Conservation (phyloP, 1,140 invertebrate genomes). For the Penaeus chinensis region DNA sequence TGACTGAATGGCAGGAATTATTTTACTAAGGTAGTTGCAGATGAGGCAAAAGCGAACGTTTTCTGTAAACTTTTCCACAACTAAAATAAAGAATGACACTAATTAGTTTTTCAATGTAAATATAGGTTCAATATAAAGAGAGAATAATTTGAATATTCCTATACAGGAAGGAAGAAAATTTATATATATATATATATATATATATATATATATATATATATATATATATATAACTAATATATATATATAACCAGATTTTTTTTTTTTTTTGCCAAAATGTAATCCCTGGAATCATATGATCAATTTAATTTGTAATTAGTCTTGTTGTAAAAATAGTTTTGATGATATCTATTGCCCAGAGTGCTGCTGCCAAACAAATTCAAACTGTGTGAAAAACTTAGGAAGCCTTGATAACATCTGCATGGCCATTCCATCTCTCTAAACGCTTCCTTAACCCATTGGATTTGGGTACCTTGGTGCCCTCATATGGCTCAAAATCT, state of each 20-base stretch:
- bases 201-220: slow-evolving; percentile 36
- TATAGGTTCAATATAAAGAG: not conserved
- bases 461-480: too few relatives aligned
- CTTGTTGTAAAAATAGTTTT: too few relatives aligned
- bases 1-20: slow-evolving; percentile 98
- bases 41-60: slow-evolving; percentile 99
- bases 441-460: too few relatives aligned
- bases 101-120: not conserved
- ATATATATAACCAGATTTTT: not conserved
- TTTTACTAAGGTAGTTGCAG: slow-evolving; percentile 98
- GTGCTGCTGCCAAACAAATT: too few relatives aligned
- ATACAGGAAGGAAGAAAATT: not conserved
- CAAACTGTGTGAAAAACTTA: too few relatives aligned
- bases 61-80: slow-evolving; percentile 99
- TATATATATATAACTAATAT: slow-evolving; percentile 20
- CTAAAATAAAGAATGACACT: slow-evolving; percentile 70
- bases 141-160: not conserved
- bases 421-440: too few relatives aligned
- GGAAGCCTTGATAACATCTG: too few relatives aligned
- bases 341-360: too few relatives aligned
- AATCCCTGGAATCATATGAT: too few relatives aligned
- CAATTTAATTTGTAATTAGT: too few relatives aligned
- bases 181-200: not conserved
- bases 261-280: too few relatives aligned
- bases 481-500: too few relatives aligned